Percentiles rank a stretch among this genome's conserved stretches.
Conservation (phyloP, 2,888 invertebrate species). For the Athripsodes cinereus region DNA sequence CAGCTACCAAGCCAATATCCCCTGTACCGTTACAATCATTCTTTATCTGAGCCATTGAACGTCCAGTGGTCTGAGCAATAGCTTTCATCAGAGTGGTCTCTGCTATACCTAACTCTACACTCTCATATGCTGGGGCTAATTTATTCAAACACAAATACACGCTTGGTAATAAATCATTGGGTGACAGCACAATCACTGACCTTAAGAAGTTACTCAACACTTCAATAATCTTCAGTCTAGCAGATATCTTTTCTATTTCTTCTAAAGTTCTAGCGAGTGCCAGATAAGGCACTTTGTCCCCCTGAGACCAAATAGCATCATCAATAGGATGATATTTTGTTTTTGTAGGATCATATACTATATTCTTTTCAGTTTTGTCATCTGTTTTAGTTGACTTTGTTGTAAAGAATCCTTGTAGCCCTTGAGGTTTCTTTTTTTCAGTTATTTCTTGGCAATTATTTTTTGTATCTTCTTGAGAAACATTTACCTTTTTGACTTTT, state of each 20-base stretch:
- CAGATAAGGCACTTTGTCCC: slow-evolving; percentile 81
- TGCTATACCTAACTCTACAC: slow-evolving; percentile 71
- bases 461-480: neutral
- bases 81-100: slow-evolving; percentile 93
- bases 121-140: slow-evolving; percentile 89
- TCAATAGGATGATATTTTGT: slow-evolving; percentile 74
- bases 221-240: slow-evolving; percentile 86
- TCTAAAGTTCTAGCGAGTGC: slow-evolving; percentile 88
- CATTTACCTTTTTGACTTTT: neutral
- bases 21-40: slow-evolving; percentile 55
- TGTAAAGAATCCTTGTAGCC: slow-evolving; percentile 21
- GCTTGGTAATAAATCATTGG: slow-evolving; percentile 83
- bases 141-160: slow-evolving; percentile 95
- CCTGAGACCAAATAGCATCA: slow-evolving; percentile 74
- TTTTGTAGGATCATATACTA: slow-evolving; percentile 47
- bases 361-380: slow-evolving; percentile 27
- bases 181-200: slow-evolving; percentile 82
- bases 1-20: slow-evolving; percentile 88
- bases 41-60: slow-evolving; percentile 78
- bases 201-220: slow-evolving; percentile 87
- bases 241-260: slow-evolving; percentile 78
- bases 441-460: neutral
- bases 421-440: slow-evolving; percentile 2
- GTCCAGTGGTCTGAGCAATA: slow-evolving; percentile 83
- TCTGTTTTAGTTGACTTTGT: slow-evolving; percentile 19